Evolutionary conservation across 1,140 invertebrate species (phyloP), one percentile per base, ranked within the genome.

Genomic region (Lordiphosa clarofinis): DNA sequence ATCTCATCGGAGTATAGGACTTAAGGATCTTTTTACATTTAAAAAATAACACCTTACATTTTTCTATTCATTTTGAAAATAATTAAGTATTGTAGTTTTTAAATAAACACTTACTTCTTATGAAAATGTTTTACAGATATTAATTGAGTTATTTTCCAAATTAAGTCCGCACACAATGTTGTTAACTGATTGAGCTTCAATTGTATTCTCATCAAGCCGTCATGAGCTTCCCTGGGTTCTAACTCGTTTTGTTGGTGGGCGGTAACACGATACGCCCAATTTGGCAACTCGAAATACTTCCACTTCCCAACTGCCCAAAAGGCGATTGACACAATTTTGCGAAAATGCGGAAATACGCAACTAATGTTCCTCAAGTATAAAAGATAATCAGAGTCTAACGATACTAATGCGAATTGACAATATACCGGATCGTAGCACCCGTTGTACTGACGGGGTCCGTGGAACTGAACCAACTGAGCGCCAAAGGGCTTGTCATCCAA

Each of bases 311-410:
- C 5, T 72, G 37, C 60, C 42, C 48, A 10, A 46, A 40, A 31
- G 73, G 75, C 75, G 81, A 81, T 79, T 81, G 76, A 81, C 76
- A 81, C 76, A 82, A 82, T 72, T 81, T 82, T 61, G 67, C 74
- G 36, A 65, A 74, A 69, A 75, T 81, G 76, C 76, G 72, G 56
- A 81, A 79, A 66, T 55, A 82, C 76, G 78, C 72, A 81, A 72
- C 61, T 40, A 62, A 81, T 43, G 43, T 57, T 64, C 31, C 48
- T 70, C 46, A 28, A 46, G 24, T 59, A 56, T 40, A 59, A 64
- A 67, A 74, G 54, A 62, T 49, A 61, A 52, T 54, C 47, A 15
- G 57, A 6, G 39, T 37, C 42, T 40, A 56, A 55, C 50, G 13
- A 28, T 21, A 8, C 33, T 21, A 24, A 13, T 31, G 28, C 19